Conservation (phyloP, 1,140 invertebrate species). For the Scaptomyza montana region DNA sequence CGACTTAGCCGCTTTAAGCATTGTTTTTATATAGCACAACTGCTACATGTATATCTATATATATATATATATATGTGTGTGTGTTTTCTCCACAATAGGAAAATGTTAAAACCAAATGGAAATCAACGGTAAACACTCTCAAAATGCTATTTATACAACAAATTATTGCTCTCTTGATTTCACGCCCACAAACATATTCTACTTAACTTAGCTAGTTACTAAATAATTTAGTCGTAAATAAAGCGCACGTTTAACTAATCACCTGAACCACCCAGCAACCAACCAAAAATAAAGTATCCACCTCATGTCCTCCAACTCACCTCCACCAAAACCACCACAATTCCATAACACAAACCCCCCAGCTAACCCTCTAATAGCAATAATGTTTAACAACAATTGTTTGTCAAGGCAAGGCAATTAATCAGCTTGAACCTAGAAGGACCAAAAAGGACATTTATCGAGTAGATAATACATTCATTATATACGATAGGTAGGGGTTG, state of each 20-base stretch:
- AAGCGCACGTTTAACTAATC: constrained; percentile 26
- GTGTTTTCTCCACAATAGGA: constrained; percentile 76
- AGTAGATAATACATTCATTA: constrained; percentile 77
- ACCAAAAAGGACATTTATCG: constrained; percentile 64
- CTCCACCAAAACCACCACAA: not conserved
- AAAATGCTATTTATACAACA: constrained; percentile 40
- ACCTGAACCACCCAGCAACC: constrained; percentile 2
- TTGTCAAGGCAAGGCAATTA: constrained; percentile 67
- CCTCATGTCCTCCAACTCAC: not conserved
- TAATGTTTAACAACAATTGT: constrained; percentile 68
- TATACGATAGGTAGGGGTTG: constrained; percentile 18
- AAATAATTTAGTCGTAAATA: constrained; percentile 33
- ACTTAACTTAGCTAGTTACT: constrained; percentile 11
- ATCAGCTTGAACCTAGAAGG: constrained; percentile 44
- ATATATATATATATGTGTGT: constrained; percentile 45
- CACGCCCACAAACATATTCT: constrained; percentile 4
- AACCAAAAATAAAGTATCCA: not conserved
- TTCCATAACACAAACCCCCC: not conserved
- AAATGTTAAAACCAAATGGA: constrained; percentile 81
- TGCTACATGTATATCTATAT: constrained; percentile 5
- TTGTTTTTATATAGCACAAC: no score
- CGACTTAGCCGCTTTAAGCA: no score
- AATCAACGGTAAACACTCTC: constrained; percentile 78
- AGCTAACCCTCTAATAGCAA: constrained; percentile 25
- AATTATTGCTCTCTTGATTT: constrained; percentile 16